Evolutionary conservation across 2,113 vertebrate genomes (phyloP).

Genomic region (Spilogale gracilis): DNA sequence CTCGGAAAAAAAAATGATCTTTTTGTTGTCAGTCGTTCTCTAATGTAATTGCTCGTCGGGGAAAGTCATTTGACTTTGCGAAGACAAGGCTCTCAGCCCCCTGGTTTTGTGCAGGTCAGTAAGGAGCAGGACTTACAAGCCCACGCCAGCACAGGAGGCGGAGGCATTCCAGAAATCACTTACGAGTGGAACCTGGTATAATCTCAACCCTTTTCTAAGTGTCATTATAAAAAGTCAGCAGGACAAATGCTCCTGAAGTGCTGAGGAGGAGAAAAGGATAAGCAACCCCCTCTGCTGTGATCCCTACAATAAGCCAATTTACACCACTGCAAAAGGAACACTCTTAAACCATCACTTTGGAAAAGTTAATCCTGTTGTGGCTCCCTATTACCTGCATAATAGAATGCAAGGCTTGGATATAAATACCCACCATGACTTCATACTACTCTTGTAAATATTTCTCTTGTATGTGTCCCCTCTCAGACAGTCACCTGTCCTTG

Average conservation of each 20-base stretch:
- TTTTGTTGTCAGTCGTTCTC: slow-evolving; percentile 29
- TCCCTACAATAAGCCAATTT: not conserved
- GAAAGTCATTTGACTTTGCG: slow-evolving; percentile 31
- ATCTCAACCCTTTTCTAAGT: not conserved
- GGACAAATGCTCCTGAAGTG: not conserved
- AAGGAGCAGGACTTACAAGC: not conserved
- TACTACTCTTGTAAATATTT: not conserved
- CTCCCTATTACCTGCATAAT: not conserved
- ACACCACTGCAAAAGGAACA: not conserved
- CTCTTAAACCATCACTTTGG: not conserved
- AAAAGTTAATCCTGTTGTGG: not conserved
- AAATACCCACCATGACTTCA: not conserved
- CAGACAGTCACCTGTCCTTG: not conserved
- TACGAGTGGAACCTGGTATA: not conserved
- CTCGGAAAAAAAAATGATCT: not conserved
- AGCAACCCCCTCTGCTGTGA: not conserved
- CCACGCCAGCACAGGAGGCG: not conserved
- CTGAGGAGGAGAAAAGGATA: not conserved
- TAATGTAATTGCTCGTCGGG: slow-evolving; percentile 34
- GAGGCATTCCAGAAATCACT: not conserved
- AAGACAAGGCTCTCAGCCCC: not conserved
- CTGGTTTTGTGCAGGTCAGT: not conserved
- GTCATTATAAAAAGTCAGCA: not conserved
- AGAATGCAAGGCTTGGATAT: not conserved
- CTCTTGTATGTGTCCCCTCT: not conserved